Conservation (phyloP, 2,797 vertebrate species). For the Brachymystax lenok region DNA sequence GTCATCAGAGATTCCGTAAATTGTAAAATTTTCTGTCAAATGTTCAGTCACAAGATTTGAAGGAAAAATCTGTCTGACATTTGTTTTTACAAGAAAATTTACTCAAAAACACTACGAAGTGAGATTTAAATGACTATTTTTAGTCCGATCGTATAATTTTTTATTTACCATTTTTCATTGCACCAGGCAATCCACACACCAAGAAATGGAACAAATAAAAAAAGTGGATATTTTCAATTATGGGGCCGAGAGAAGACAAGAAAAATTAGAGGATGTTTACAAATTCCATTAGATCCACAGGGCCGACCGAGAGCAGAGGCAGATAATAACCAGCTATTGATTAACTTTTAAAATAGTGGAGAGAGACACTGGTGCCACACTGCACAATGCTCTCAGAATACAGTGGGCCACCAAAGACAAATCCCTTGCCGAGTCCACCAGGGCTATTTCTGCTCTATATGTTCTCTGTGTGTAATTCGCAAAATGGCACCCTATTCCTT, state of each 20-base stretch:
- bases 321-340: slow-evolving; percentile 77
- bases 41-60: too few relatives aligned
- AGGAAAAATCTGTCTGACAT: too few relatives aligned
- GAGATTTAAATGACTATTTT: not conserved
- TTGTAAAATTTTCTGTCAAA: too few relatives aligned
- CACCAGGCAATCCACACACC: slow-evolving; percentile 4
- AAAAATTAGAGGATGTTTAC: slow-evolving; percentile 73
- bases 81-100: too few relatives aligned
- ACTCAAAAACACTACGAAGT: not conserved
- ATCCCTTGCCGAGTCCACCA: slow-evolving; percentile 20
- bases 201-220: slow-evolving; percentile 36
- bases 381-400: slow-evolving; percentile 35
- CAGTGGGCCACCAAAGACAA: slow-evolving; percentile 30
- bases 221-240: slow-evolving; percentile 65
- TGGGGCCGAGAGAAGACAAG: slow-evolving; percentile 47
- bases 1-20: too few relatives aligned
- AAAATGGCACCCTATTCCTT: not conserved
- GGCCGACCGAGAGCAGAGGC: slow-evolving; percentile 54
- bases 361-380: slow-evolving; percentile 47
- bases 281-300: slow-evolving; percentile 67
- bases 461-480: not conserved
- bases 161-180: slow-evolving; percentile 20
- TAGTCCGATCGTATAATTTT: slow-evolving; percentile 11
- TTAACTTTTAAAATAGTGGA: slow-evolving; percentile 72
- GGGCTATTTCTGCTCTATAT: not conserved